Conservation (phyloP, 2,888 invertebrate genomes). For the Cataglyphis rosenhaueri region DNA sequence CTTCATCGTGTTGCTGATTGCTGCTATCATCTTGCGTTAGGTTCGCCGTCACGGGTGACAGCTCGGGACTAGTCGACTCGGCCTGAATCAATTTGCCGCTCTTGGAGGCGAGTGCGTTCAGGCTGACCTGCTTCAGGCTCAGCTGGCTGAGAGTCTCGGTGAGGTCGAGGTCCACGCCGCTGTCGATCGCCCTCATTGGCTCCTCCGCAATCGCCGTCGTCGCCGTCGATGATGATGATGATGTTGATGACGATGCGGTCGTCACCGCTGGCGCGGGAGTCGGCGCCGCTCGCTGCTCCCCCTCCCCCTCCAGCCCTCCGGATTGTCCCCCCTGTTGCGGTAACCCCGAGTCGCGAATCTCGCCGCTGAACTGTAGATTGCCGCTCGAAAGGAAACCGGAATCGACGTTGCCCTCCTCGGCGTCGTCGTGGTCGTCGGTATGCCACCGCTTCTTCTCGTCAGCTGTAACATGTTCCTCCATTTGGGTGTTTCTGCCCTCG, state of each 20-base stretch:
- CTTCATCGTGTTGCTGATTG: background rate
- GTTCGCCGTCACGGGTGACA: slow-evolving; percentile 68
- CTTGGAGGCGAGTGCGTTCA: slow-evolving; percentile 76
- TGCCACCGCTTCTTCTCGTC: slow-evolving; percentile 59
- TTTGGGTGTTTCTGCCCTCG: slow-evolving; percentile 49
- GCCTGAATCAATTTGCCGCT: slow-evolving; percentile 66
- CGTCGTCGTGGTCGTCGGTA: slow-evolving; percentile 44
- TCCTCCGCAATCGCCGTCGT: slow-evolving; percentile 56
- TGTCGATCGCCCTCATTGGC: slow-evolving; percentile 88
- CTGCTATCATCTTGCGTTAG: background rate
- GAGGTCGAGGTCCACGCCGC: slow-evolving; percentile 89
- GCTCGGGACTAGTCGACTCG: slow-evolving; percentile 71
- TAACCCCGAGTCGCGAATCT: slow-evolving; percentile 68
- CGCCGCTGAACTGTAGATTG: slow-evolving; percentile 72
- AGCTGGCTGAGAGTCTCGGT: slow-evolving; percentile 89
- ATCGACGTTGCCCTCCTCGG: slow-evolving; percentile 76
- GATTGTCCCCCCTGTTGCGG: slow-evolving; percentile 9
- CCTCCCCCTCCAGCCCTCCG: background rate
- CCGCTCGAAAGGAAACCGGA: slow-evolving; percentile 81
- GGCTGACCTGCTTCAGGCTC: slow-evolving; percentile 85
- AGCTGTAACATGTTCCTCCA: slow-evolving; percentile 74
- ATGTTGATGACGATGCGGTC: slow-evolving; percentile 12
- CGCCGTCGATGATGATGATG: background rate
- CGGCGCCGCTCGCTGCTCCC: background rate
- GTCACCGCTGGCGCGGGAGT: background rate